Evolutionary conservation across 2,888 invertebrate genomes (phyloP).

Genomic region (Lasioglossum figueresi): DNA sequence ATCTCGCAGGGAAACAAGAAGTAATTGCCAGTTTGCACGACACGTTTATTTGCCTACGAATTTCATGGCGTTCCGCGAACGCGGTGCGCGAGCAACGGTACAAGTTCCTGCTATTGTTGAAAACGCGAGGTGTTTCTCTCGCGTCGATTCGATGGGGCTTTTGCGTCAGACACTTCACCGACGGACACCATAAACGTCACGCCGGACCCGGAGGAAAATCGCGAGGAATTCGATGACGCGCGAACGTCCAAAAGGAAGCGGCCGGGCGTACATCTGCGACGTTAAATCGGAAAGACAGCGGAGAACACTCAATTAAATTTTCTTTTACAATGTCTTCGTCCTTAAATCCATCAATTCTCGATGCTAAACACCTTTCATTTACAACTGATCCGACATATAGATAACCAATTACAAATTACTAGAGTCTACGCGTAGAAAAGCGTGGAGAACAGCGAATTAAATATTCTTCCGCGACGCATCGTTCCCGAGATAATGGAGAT

Average conservation of each 20-base stretch:
- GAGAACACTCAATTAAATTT: too few relatives aligned
- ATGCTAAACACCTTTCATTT: too few relatives aligned
- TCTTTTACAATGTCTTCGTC: too few relatives aligned
- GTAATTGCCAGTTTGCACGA: constrained; percentile 4
- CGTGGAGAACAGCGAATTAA: too few relatives aligned
- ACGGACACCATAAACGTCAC: not conserved
- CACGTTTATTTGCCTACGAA: constrained; percentile 15
- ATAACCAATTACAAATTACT: too few relatives aligned
- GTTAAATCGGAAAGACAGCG: not conserved
- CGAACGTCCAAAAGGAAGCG: constrained; percentile 22
- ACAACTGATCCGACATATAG: too few relatives aligned
- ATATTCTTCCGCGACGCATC: not conserved
- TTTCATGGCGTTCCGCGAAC: not conserved
- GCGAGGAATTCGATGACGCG: constrained; percentile 24
- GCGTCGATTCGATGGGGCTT: not conserved
- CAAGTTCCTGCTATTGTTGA: constrained; percentile 32
- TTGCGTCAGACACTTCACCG: not conserved
- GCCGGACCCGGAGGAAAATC: constrained; percentile 30
- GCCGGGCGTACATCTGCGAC: not conserved
- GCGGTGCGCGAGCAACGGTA: constrained; percentile 21
- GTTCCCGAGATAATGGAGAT: not conserved
- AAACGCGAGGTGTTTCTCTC: not conserved
- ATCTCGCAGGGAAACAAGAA: not conserved
- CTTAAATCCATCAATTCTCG: too few relatives aligned
- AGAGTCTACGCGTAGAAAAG: too few relatives aligned